These are phyloP conservation scores for Drosophila aff. DNA, from an alignment of 1,140 invertebrate genomes.

Conservation along the genomic window DNA sequence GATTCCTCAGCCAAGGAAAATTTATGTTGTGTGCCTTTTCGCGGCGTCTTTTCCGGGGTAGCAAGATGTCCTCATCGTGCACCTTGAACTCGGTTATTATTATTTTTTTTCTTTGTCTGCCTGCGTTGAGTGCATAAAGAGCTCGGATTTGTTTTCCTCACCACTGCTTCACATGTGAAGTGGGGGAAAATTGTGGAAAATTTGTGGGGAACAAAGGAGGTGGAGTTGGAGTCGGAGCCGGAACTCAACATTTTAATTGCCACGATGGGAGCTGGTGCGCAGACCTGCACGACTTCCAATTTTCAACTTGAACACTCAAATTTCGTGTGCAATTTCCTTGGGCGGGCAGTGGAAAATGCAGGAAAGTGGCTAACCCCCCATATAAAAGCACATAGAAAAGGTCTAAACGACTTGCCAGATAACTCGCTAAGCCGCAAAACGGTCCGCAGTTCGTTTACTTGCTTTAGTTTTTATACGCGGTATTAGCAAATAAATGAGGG, in stretches of 20 bases:
- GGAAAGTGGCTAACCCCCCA: constrained; percentile 28
- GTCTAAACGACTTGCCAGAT: constrained; percentile 67
- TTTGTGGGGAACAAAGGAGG: neutral
- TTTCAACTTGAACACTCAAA: constrained; percentile 67
- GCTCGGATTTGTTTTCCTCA: constrained; percentile 38
- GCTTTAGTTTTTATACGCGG: constrained; percentile 14
- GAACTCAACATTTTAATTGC: constrained; percentile 73
- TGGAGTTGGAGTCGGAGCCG: neutral
- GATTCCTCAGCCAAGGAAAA: constrained; percentile 19
- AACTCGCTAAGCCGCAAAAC: constrained; percentile 77
- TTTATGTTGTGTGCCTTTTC: constrained; percentile 1
- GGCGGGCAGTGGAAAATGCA: constrained; percentile 18
- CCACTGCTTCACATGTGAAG: constrained; percentile 34
- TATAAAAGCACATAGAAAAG: constrained; percentile 37
- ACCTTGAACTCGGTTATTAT: neutral
- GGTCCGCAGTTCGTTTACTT: constrained; percentile 54
- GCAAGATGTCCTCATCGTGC: constrained; percentile 7
- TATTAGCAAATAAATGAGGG: neutral
- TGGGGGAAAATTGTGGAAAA: constrained; percentile 28
- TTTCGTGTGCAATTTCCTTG: constrained; percentile 67
- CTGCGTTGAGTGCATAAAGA: constrained; percentile 14
- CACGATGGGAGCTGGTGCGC: constrained; percentile 37
- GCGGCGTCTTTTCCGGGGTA: constrained; percentile 16
- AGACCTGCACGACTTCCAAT: constrained; percentile 45
- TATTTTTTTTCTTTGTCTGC: neutral